Conservation (phyloP, 2,113 vertebrate species). For the Alethe castanea region DNA sequence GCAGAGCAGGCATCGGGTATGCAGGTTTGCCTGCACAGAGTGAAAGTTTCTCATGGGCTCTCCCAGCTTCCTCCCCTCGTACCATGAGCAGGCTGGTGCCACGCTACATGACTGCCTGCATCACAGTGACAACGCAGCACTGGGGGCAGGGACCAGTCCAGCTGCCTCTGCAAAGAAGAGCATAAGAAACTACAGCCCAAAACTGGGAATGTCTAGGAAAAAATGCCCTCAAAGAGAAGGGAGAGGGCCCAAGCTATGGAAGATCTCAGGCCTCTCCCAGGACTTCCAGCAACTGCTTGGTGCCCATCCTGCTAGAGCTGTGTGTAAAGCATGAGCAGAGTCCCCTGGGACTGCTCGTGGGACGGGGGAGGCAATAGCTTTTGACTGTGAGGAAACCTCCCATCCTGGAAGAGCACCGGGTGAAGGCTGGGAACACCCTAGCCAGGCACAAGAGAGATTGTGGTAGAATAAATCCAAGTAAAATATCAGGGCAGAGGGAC, state of each 20-base stretch:
- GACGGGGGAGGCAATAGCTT: background rate
- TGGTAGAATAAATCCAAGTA: background rate
- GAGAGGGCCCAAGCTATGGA: background rate
- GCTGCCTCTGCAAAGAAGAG: background rate
- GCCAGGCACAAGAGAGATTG: background rate
- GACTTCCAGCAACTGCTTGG: fast-evolving
- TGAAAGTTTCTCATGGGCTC: background rate
- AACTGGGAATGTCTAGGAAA: background rate
- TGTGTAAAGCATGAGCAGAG: fast-evolving
- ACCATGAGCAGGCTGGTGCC: background rate
- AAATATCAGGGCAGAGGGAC: background rate
- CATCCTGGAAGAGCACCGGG: background rate
- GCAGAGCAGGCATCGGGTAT: background rate
- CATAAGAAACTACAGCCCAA: background rate
- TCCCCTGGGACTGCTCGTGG: background rate
- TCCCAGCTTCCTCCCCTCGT: background rate
- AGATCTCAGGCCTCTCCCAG: background rate
- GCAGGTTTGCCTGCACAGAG: background rate
- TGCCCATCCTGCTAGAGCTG: background rate
- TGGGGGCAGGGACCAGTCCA: background rate
- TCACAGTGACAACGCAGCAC: fast-evolving
- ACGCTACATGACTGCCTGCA: fast-evolving
- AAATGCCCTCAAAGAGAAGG: background rate
- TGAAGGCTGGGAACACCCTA: background rate
- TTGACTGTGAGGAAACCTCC: background rate